Base-by-base conservation (phyloP, 2,797 vertebrate genomes). In the Dendrocincla fuliginosa region DNA sequence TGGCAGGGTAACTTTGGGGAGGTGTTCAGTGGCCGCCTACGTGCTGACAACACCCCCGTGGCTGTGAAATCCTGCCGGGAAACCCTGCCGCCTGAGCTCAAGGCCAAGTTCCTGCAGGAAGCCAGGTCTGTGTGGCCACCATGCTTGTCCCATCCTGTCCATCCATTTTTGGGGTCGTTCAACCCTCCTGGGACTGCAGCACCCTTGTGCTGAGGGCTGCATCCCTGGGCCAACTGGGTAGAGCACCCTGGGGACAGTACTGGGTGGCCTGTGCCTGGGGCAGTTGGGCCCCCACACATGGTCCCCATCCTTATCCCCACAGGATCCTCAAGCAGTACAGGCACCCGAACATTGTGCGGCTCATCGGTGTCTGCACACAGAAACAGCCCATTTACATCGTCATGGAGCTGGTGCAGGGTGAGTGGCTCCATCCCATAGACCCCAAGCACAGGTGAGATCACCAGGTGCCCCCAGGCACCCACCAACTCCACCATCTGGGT, bases 311-410 rank as follows among this genome's bases (percentile, higher is more conserved):
- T 30, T 42, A 59, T 67, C 50, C 61, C 24, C 30, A 9, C 96
- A 99, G 99, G 98, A 99, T 99, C 97, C 98, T 99, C 88, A 99
- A 99, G 96, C 99, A 99, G 94, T 99, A 99, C 19, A 97, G 98
- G 74, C 99, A 99, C 93, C 99, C 99, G 0, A 99, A 99, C 97
- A 99, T 99, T 0, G 99, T 99, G 82, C 98, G 98, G 63, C 98
- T 99, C 88, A 99, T 99, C 0, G 99, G 99, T 0, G 99, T 99
- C 87, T 99, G 99, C 95, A 99, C 99, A 2, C 99, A 99, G 98
- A 99, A 99, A 41, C 99, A 99, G 94, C 99, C 99, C 39, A 99
- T 99, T 89, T 99, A 99, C 96, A 99, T 99, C 3, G 98, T 99
- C 96, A 99, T 99, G 99, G 99, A 99, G 97, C 98, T 99, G 3